Base-by-base conservation (phyloP, 2,888 invertebrate genomes). In the Eristalis tenax region DNA sequence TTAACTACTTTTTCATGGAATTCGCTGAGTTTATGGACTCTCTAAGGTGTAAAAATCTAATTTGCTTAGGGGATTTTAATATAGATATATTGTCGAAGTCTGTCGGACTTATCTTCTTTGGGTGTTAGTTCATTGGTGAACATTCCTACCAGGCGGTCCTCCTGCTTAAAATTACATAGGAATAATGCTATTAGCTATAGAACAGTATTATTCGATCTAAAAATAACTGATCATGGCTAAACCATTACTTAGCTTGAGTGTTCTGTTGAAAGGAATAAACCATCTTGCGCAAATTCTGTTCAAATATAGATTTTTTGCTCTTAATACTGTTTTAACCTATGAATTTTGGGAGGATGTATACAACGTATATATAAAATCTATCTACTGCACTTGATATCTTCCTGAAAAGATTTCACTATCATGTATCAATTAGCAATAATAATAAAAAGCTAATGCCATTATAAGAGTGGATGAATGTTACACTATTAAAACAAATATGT, bases 321-420 rank as follows among this genome's bases (percentile, higher is more conserved):
- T 75, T 2, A 76, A 66, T n/a, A 40, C 26, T 10, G 13, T n/a
- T 23, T 70, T 71, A 23, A 22, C 22, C 26, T 40, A 64, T 63
- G 69, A 69, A 35, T 69, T 22, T 63, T 77, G 61, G 78, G 64
- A 63, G 23, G 63, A 77, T 15, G 61, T 68, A 6, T 77, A 70
- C 23, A n/a, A 11, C n/a, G n/a, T n/a, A n/a, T 28, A 5, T 15
- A n/a, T 1, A 50, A 11, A 26, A 77, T 61, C 64, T 69, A 26
- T 70, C 78, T 10, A 38, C 22, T 32, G 57, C 15, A 5, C n/a
- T 61, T 61, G 61, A 28, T 61, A 28, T 61, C 13, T 61, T 61
- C n/a, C 5, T 61, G 23, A 1, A 61, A 28, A 26, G 28, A n/a
- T 28, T 28, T 26, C 28, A 61, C 15, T 28, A 59, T 8, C 13